Evolutionary conservation across 92 coral and sea anemone species (phyloP), one percentile per base, ranked within the genome.

Genomic region (Isaurus tuberculatus): DNA sequence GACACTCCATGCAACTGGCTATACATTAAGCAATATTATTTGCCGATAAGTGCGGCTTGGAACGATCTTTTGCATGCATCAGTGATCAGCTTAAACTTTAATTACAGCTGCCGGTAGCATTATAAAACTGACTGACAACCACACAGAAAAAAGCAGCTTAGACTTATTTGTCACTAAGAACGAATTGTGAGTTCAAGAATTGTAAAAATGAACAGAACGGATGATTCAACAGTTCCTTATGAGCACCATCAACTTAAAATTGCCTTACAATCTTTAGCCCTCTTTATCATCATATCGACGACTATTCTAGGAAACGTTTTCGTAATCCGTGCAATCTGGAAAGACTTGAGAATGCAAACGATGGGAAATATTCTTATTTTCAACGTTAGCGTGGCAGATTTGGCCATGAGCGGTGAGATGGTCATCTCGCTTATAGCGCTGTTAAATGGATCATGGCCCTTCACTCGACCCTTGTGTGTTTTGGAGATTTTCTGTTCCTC

Each of bases 361-460:
- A 20, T 57, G 16, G 69, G 82, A 16, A 77, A 57, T 32, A 33
- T 77, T 32, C 31, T 77, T 4, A 42, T 77, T 55, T 77, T 77
- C 55, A 77, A 77, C 40, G 51, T 77, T 7, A 77, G 82, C 30
- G 68, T 58, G n/a, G 69, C 82, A 34, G 69, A 77, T 77, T 58
- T 77, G 5, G 36, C 55, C 20, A 77, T 77, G 82, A 77, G 82
- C 34, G 69, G 29, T 33, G 32, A 32, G 51, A 77, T 77, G 82
- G 5, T 58, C 8, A 4, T 77, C 3, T 22, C 82, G 3, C 5
- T 77, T 0, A 33, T 58, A 25, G 51, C 82, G 15, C 66, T 74
- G 14, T 37, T 74, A 2, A 36, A 58, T 58, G 82, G 82, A 23
- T n/a, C 32, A 1, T 55, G 80, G 80, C 67, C 80, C 15, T 77